Evolutionary conservation across 2,888 invertebrate genomes (phyloP).

Genomic region (Cheilosia vulpina): DNA sequence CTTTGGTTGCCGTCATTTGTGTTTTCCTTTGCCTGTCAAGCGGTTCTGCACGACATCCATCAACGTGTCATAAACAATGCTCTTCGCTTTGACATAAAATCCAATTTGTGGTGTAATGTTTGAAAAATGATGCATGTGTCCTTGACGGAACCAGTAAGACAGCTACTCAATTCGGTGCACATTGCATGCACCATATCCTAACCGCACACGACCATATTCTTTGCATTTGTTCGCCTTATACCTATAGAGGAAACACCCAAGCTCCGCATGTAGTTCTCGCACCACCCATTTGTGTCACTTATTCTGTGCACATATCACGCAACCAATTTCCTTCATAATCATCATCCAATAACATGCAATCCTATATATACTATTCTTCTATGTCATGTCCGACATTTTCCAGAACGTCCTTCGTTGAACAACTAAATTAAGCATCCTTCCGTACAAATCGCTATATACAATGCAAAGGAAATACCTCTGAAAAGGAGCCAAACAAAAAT

Average conservation of each 20-base stretch:
- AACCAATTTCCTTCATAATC: conserved; percentile 60
- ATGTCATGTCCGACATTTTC: conserved; percentile 14
- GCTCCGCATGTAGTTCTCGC: not conserved
- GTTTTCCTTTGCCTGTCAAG: conserved; percentile 38
- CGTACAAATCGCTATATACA: conserved; percentile 7
- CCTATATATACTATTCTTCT: not conserved
- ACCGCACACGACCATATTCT: conserved; percentile 16
- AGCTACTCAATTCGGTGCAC: conserved; percentile 5
- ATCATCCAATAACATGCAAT: conserved; percentile 52
- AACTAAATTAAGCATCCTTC: conserved; percentile 37
- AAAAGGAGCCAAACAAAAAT: not conserved
- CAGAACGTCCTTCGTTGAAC: conserved; percentile 24
- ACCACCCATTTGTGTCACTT: conserved; percentile 44
- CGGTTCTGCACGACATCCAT: conserved; percentile 46
- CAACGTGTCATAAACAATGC: conserved; percentile 50
- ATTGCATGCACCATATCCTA: conserved; percentile 30
- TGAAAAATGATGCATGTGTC: conserved; percentile 49
- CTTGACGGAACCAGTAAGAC: conserved; percentile 33
- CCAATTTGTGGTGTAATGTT: conserved; percentile 50
- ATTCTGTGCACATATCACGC: conserved; percentile 62
- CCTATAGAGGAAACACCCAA: not conserved
- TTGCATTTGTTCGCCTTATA: conserved; percentile 7
- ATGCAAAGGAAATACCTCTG: conserved; percentile 1
- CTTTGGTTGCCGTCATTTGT: conserved; percentile 1
- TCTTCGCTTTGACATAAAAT: conserved; percentile 47